Conservation (phyloP, 2,113 vertebrate genomes). For the Gila orcuttii region DNA sequence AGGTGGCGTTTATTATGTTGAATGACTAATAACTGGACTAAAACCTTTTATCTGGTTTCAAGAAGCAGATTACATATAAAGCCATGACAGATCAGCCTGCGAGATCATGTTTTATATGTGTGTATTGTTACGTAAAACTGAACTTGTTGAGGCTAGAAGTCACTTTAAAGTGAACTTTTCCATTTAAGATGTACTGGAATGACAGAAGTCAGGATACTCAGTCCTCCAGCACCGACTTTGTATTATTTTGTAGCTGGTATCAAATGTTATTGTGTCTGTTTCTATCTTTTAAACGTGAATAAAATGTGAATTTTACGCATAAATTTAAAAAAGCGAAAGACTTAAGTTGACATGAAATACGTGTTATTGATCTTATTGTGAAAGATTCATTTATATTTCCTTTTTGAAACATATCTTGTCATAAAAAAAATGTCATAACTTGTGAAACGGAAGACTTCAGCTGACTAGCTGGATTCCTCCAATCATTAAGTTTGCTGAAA, state of each 20-base stretch:
- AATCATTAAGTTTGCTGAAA: background rate
- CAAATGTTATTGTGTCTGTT: too few species aligned
- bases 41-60: conserved; percentile 27
- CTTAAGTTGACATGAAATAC: too few species aligned
- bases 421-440: background rate
- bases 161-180: background rate
- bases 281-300: too few species aligned
- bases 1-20: background rate
- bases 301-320: too few species aligned
- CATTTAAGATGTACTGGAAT: background rate
- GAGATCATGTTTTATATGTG: background rate
- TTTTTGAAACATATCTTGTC: background rate
- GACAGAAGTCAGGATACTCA: background rate
- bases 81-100: background rate
- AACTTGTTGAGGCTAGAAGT: conserved; percentile 6
- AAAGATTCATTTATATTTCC: background rate
- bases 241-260: background rate
- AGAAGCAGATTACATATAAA: background rate
- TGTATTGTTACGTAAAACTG: background rate
- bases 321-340: too few species aligned
- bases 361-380: background rate
- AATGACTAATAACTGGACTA: conserved; percentile 18
- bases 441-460: background rate
- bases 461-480: background rate
- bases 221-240: background rate